phyloP scores from a whole-genome alignment of 2,888 invertebrate genomes.

The Leucania comma region DNA sequence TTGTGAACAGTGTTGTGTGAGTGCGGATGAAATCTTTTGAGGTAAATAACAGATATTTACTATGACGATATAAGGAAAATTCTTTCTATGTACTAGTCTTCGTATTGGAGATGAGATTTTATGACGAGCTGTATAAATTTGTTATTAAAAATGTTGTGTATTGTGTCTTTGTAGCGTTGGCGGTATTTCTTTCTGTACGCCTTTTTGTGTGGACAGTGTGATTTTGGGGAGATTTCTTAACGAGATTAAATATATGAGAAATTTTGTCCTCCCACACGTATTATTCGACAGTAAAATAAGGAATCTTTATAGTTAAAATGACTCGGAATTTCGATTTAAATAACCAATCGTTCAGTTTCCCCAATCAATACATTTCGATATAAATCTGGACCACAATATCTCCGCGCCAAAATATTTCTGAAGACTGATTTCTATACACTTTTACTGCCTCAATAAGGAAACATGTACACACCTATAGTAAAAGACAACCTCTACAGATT shows the following conservation, averaged over 20 bases:
- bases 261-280: background rate
- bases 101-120: slow-evolving; percentile 48
- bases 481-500: slow-evolving; percentile 42
- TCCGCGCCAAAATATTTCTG: slow-evolving; percentile 11
- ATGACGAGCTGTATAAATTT: slow-evolving; percentile 48
- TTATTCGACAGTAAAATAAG: background rate
- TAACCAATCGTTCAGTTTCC: background rate
- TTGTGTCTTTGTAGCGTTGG: slow-evolving; percentile 47
- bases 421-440: slow-evolving; percentile 29
- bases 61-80: slow-evolving; percentile 60
- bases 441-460: slow-evolving; percentile 42
- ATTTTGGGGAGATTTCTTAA: slow-evolving; percentile 14
- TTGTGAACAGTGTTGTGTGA: slow-evolving; percentile 69
- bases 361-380: slow-evolving; percentile 32
- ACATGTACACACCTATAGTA: slow-evolving; percentile 2
- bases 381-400: slow-evolving; percentile 8
- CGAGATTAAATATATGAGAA: slow-evolving; percentile 1
- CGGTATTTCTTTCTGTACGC: slow-evolving; percentile 50
- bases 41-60: slow-evolving; percentile 69
- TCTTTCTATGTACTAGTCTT: slow-evolving; percentile 44
- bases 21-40: slow-evolving; percentile 71
- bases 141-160: slow-evolving; percentile 56
- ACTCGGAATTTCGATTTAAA: background rate
- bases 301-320: background rate
- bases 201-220: slow-evolving; percentile 20